A percentile compares a stretch with the other conserved stretches of the same genome.
These are phyloP conservation scores for Bilobella aurantiaca DNA, from an alignment of 1,140 invertebrate genomes.

Conservation along the genomic window DNA sequence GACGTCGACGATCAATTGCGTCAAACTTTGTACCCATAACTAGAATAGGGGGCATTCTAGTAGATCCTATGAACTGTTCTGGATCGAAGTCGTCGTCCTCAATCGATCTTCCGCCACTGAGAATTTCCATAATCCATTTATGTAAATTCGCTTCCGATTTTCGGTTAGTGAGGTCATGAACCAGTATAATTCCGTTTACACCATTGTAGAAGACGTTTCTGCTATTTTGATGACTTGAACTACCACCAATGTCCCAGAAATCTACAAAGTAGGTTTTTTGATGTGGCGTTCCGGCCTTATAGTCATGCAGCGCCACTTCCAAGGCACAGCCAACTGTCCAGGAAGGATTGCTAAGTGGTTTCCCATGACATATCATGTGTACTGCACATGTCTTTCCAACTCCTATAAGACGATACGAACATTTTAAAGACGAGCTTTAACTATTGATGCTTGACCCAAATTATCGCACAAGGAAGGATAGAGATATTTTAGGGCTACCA, in stretches of 20 bases:
- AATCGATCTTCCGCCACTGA: constrained; percentile 52
- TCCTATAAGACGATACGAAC: constrained; percentile 51
- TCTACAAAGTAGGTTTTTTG: constrained; percentile 90
- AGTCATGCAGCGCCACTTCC: constrained; percentile 91
- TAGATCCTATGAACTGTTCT: constrained; percentile 72
- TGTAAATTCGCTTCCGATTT: constrained; percentile 88
- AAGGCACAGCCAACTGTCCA: constrained; percentile 93
- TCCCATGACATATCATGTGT: constrained; percentile 78
- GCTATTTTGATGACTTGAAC: constrained; percentile 79
- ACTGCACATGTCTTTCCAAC: constrained; percentile 92
- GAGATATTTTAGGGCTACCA: no score
- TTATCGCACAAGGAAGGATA: neutral
- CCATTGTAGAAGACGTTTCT: constrained; percentile 84
- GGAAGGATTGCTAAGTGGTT: constrained; percentile 67
- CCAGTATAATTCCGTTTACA: constrained; percentile 85
- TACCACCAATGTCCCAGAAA: constrained; percentile 92
- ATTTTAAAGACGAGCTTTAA: constrained; percentile 6
- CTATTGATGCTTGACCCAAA: constrained; percentile 11
- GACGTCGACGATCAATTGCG: constrained; percentile 57
- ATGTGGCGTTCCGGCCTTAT: constrained; percentile 73
- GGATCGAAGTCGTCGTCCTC: constrained; percentile 65
- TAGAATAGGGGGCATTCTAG: constrained; percentile 74
- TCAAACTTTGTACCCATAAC: constrained; percentile 89
- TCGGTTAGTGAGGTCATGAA: constrained; percentile 90
- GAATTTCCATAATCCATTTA: constrained; percentile 84